Evolutionary conservation across 2,888 invertebrate genomes (phyloP).

Genomic region (Rhorus exstirpatorius): DNA sequence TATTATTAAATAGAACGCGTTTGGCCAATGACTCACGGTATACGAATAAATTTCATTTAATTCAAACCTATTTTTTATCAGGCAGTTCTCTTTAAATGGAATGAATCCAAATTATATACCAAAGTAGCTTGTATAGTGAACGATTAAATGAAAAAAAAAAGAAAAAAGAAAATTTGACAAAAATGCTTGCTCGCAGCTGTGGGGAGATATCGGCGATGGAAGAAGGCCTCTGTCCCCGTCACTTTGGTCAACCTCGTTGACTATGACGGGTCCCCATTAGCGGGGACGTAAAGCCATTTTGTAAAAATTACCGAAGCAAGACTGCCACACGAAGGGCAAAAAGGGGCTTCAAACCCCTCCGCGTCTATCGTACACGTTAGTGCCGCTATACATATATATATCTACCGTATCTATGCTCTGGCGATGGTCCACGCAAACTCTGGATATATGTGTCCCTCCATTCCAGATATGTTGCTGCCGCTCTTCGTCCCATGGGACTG

Average conservation of each 20-base stretch:
- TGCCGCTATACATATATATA: constrained; percentile 48
- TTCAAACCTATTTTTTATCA: too few relatives aligned
- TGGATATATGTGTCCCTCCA: constrained; percentile 43
- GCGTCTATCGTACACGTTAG: constrained; percentile 19
- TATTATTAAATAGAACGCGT: too few relatives aligned
- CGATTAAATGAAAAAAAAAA: background rate
- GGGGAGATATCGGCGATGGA: constrained; percentile 28
- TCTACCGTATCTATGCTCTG: constrained; percentile 55
- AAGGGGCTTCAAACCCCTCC: constrained; percentile 67
- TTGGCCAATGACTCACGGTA: too few relatives aligned
- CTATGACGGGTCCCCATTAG: constrained; percentile 69
- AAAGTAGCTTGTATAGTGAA: background rate
- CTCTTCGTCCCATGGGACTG: constrained; percentile 77
- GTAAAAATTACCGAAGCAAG: constrained; percentile 79
- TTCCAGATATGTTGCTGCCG: constrained; percentile 53
- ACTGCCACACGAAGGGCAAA: constrained; percentile 63
- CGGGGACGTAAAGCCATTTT: constrained; percentile 75
- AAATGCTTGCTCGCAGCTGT: constrained; percentile 5
- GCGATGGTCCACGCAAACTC: constrained; percentile 48
- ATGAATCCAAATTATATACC: background rate
- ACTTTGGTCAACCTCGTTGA: constrained; percentile 53
- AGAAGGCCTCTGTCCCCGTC: constrained; percentile 17
- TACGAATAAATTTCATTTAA: too few relatives aligned
- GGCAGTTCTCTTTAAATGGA: too few relatives aligned
- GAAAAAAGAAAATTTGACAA: constrained; percentile 46